Conservation (phyloP, 2,797 vertebrate species). For the Enteromius anoplus region DNA sequence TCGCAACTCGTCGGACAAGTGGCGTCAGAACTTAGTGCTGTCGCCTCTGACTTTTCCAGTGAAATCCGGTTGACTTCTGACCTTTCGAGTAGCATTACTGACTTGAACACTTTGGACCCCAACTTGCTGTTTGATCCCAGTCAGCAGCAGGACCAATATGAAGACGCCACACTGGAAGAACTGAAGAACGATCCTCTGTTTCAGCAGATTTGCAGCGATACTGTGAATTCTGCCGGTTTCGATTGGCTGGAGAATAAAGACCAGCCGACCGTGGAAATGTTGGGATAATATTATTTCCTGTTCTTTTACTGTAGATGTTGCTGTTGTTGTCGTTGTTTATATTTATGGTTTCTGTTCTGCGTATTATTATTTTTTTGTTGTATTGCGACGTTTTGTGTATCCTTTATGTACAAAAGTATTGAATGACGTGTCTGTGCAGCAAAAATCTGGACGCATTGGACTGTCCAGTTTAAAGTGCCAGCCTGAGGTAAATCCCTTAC, state of each 20-base stretch:
- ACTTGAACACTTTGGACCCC: constrained; percentile 96
- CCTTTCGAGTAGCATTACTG: constrained; percentile 98
- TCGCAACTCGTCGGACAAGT: constrained; percentile 95
- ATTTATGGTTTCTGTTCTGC: constrained; percentile 67
- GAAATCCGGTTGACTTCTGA: constrained; percentile 97
- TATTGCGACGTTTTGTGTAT: constrained; percentile 68
- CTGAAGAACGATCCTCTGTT: constrained; percentile 99
- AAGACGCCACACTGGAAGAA: constrained; percentile 99
- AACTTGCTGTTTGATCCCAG: constrained; percentile 98
- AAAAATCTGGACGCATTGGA: constrained; percentile 87
- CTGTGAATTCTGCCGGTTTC: constrained; percentile 93
- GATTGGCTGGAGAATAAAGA: constrained; percentile 99
- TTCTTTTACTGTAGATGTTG: constrained; percentile 47
- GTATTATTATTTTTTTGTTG: constrained; percentile 36
- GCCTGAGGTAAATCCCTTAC: constrained; percentile 87
- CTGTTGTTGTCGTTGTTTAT: constrained; percentile 42
- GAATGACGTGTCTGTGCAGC: constrained; percentile 55
- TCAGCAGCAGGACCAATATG: constrained; percentile 97
- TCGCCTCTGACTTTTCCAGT: constrained; percentile 92
- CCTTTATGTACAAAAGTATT: constrained; percentile 36
- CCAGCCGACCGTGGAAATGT: constrained; percentile 98
- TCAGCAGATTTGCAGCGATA: constrained; percentile 99
- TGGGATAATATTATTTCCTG: constrained; percentile 84
- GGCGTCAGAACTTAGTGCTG: constrained; percentile 89
- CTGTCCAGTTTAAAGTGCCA: constrained; percentile 97